These are phyloP conservation scores for Cynopterus sphinx DNA, from an alignment of 2,797 vertebrate genomes.

Conservation along the genomic window DNA sequence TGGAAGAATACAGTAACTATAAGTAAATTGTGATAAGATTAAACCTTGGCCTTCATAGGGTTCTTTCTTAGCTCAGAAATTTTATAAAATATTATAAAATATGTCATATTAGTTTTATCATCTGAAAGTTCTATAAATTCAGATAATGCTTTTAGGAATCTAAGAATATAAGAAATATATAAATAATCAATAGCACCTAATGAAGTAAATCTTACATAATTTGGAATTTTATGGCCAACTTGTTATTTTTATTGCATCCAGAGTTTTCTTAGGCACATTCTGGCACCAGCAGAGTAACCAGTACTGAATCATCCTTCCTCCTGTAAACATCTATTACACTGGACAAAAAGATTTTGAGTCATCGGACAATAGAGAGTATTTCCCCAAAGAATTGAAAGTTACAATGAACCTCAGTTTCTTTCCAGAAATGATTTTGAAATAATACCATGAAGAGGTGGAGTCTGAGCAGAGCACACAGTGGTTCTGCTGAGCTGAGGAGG, in stretches of 20 bases:
- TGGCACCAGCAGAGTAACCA: not conserved
- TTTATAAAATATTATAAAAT: not conserved
- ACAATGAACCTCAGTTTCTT: not conserved
- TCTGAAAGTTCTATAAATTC: not conserved
- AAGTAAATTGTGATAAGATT: not conserved
- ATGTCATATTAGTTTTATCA: not conserved
- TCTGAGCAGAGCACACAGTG: not conserved
- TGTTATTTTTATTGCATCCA: not conserved
- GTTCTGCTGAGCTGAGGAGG: not conserved
- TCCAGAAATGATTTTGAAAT: not conserved
- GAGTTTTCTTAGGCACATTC: not conserved
- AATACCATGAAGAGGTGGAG: not conserved
- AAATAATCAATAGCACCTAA: not conserved
- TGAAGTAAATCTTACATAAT: not conserved
- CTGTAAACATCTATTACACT: not conserved
- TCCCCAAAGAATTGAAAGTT: not conserved
- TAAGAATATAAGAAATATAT: not conserved
- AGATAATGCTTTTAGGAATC: not conserved
- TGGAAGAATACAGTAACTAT: not conserved
- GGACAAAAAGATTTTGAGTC: not conserved
- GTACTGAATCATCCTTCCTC: not conserved
- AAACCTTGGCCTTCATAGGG: not conserved
- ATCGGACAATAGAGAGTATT: not conserved
- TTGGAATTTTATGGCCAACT: not conserved
- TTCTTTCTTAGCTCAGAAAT: not conserved